These are phyloP conservation scores for Parnassius apollo DNA, from an alignment of 2,888 invertebrate genomes.

Conservation along the genomic window DNA sequence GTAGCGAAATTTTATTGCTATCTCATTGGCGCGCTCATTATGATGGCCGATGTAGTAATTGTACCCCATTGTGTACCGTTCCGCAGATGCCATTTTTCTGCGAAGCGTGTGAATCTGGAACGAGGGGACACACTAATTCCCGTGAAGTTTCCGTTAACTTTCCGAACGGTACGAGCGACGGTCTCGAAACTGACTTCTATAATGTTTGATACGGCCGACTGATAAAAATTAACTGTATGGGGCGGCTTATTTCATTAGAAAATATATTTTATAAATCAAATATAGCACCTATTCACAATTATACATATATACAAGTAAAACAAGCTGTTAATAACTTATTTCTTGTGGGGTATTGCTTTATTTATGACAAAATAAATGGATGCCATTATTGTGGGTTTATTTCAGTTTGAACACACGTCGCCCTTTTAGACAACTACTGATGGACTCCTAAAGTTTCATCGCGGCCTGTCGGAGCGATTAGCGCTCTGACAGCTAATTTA, in stretches of 20 bases:
- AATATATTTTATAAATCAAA: neutral
- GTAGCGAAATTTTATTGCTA: constrained; percentile 73
- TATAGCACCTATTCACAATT: neutral
- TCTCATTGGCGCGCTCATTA: constrained; percentile 77
- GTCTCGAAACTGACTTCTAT: constrained; percentile 12
- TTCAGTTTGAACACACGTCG: constrained; percentile 57
- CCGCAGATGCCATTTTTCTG: constrained; percentile 62
- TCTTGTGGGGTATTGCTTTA: constrained; percentile 57
- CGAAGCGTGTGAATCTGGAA: constrained; percentile 69
- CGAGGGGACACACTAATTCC: constrained; percentile 56
- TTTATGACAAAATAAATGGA: constrained; percentile 67
- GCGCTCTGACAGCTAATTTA: constrained; percentile 79
- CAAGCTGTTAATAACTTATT: constrained; percentile 21
- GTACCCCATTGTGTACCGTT: constrained; percentile 64
- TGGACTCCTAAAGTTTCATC: constrained; percentile 77
- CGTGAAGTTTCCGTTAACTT: constrained; percentile 49
- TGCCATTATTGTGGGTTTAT: constrained; percentile 68
- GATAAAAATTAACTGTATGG: constrained; percentile 17
- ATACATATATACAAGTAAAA: no score
- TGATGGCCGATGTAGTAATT: constrained; percentile 66
- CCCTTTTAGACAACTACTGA: constrained; percentile 73
- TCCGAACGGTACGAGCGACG: constrained; percentile 22
- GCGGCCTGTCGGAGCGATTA: constrained; percentile 79
- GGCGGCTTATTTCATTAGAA: no score
- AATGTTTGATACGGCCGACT: constrained; percentile 15